These are phyloP conservation scores for Gymnobelideus leadbeateri DNA, from an alignment of 2,113 vertebrate genomes.

Conservation along the genomic window DNA sequence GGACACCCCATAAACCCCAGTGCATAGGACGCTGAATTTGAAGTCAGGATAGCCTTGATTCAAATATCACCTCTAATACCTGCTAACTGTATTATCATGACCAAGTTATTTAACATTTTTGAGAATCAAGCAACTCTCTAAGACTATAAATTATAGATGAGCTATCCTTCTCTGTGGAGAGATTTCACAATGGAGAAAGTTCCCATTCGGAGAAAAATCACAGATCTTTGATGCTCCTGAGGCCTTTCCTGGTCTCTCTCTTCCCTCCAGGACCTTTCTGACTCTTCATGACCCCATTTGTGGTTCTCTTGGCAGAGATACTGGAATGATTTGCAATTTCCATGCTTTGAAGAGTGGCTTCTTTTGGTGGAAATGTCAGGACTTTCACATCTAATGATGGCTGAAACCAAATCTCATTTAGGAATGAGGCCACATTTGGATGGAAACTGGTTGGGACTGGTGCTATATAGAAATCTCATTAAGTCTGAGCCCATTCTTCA, in stretches of 20 bases:
- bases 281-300: no score
- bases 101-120: background rate
- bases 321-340: no score
- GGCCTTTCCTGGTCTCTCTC: background rate
- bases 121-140: background rate
- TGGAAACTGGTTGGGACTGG: background rate
- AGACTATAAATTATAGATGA: background rate
- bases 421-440: background rate
- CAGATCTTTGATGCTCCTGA: background rate
- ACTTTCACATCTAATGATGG: background rate
- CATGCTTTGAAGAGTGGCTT: background rate
- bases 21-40: background rate
- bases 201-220: background rate
- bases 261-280: background rate
- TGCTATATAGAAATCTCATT: background rate
- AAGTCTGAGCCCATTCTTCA: background rate
- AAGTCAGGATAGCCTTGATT: background rate
- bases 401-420: background rate
- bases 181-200: no score
- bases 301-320: no score
- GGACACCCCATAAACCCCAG: background rate
- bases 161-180: background rate
- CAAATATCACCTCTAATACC: background rate
- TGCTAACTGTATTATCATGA: background rate
- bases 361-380: no score